These are phyloP conservation scores for Xestia ashworthii DNA, from an alignment of 2,888 invertebrate species.

Conservation along the genomic window DNA sequence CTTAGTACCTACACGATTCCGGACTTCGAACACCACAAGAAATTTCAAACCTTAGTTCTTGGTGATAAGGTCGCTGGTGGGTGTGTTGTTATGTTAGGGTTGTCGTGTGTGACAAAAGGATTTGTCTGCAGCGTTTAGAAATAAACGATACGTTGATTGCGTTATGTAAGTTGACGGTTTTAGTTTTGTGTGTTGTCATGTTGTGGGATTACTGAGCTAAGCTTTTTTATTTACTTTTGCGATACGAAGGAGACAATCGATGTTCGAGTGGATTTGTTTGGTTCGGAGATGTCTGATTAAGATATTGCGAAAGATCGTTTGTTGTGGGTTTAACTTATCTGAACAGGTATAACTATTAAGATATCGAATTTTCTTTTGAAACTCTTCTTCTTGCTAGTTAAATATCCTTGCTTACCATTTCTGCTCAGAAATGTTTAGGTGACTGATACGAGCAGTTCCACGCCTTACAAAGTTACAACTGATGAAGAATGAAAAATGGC, in stretches of 20 bases:
- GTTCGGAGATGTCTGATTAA: slow-evolving; percentile 35
- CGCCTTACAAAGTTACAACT: neutral
- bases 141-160: slow-evolving; percentile 88
- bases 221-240: slow-evolving; percentile 73
- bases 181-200: slow-evolving; percentile 81
- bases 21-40: slow-evolving; percentile 10
- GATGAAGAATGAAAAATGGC: neutral
- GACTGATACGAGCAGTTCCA: neutral
- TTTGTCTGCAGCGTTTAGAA: slow-evolving; percentile 87
- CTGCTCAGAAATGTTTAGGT: neutral
- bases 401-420: neutral
- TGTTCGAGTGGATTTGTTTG: slow-evolving; percentile 35
- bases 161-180: slow-evolving; percentile 85
- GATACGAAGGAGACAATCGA: slow-evolving; percentile 57
- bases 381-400: neutral
- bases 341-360: neutral
- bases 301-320: slow-evolving; percentile 32
- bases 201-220: slow-evolving; percentile 68
- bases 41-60: slow-evolving; percentile 64
- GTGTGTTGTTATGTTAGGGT: slow-evolving; percentile 63
- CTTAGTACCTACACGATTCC: slow-evolving; percentile 73
- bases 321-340: slow-evolving; percentile 2
- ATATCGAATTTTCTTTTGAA: slow-evolving; percentile 2
- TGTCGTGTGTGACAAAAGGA: slow-evolving; percentile 84
- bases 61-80: slow-evolving; percentile 41